Conservation (phyloP, 2,888 invertebrate species). For the Stenichneumon culpator region DNA sequence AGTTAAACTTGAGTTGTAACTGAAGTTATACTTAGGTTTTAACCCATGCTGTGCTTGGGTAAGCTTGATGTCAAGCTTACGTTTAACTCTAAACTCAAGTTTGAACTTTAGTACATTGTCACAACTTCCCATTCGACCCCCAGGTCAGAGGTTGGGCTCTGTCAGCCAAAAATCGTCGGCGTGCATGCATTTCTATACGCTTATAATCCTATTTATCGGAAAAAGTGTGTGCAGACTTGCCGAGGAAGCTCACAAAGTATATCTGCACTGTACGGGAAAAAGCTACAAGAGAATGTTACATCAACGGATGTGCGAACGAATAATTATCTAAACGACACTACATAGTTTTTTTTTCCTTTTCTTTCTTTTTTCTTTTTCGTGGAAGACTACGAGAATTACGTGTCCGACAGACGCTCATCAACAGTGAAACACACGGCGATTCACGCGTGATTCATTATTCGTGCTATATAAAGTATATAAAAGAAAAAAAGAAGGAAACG, state of each 20-base stretch:
- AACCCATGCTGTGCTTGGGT: not conserved
- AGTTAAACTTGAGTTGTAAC: not conserved
- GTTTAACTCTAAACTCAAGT: not conserved
- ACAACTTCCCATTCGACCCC: not conserved
- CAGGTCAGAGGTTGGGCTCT: not conserved
- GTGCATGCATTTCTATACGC: conserved; percentile 6
- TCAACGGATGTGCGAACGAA: conserved; percentile 44
- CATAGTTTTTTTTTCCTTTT: conserved; percentile 3
- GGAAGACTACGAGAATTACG: conserved; percentile 60
- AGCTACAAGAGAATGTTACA: conserved; percentile 48
- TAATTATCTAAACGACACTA: conserved; percentile 45
- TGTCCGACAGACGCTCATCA: conserved; percentile 14
- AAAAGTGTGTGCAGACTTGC: not conserved
- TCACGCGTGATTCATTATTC: conserved; percentile 41
- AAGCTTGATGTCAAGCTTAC: not conserved
- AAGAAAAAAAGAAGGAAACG: conserved; percentile 18
- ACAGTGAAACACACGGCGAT: conserved; percentile 30
- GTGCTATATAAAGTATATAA: conserved; percentile 50
- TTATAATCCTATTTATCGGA: not conserved
- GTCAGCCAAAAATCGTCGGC: not conserved
- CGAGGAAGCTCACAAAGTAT: not conserved
- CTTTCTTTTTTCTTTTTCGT: conserved; percentile 5
- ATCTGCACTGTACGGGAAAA: conserved; percentile 20
- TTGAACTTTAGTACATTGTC: not conserved
- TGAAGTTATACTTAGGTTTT: not conserved